Percentiles rank a stretch among this genome's conserved stretches.
phyloP scores from a whole-genome alignment of 2,113 vertebrate species.

The Falco punctatus region DNA sequence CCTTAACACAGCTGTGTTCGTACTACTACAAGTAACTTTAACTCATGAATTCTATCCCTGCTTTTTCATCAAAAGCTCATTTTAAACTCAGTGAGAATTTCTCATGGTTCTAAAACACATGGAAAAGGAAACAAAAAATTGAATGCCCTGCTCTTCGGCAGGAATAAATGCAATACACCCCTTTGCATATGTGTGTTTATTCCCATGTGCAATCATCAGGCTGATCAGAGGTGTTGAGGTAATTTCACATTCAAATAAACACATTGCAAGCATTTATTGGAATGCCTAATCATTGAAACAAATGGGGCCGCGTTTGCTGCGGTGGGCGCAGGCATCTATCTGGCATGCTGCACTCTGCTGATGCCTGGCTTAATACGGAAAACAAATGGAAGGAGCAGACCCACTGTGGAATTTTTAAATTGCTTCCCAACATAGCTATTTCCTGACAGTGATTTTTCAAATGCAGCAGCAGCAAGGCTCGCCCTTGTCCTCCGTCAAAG shows the following conservation, averaged over 20 bases:
- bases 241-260: constrained; percentile 54
- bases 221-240: neutral
- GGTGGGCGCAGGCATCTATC: neutral
- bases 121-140: accelerated
- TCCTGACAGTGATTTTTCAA: constrained; percentile 20
- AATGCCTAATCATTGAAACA: constrained; percentile 12
- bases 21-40: neutral
- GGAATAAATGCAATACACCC: neutral
- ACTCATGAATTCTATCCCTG: neutral
- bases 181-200: neutral
- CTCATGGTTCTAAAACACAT: neutral
- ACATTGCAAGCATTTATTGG: neutral
- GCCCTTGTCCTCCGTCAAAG: neutral
- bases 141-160: neutral
- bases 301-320: neutral
- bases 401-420: neutral
- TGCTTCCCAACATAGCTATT: neutral
- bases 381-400: constrained; percentile 20
- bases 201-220: neutral
- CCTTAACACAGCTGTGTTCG: accelerated
- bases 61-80: neutral
- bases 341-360: neutral
- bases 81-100: neutral
- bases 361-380: neutral
- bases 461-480: neutral